These are phyloP conservation scores for Drosophila repleta DNA, from an alignment of 1,140 invertebrate species.

Conservation along the genomic window DNA sequence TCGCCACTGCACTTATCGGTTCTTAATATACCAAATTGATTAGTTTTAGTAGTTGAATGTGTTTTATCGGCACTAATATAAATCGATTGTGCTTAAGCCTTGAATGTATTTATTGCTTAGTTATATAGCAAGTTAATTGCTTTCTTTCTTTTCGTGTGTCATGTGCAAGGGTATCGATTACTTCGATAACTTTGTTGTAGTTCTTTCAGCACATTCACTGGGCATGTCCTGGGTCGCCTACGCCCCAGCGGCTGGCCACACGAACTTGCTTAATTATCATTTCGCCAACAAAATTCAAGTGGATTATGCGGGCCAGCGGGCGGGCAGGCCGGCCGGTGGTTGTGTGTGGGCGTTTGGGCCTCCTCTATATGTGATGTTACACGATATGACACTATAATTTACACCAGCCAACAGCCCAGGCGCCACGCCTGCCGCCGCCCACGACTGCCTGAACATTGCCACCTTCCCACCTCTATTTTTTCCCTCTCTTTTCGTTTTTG, in stretches of 20 bases:
- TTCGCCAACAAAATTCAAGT: conserved; percentile 46
- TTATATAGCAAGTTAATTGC: no score
- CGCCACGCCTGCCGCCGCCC: conserved; percentile 22
- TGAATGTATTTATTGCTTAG: no score
- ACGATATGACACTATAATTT: conserved; percentile 75
- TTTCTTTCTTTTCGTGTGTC: no score
- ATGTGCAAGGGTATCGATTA: no score
- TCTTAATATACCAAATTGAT: no score
- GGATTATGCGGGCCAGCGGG: conserved; percentile 26
- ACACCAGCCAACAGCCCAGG: conserved; percentile 34
- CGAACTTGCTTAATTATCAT: conserved; percentile 51
- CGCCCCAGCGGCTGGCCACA: not conserved
- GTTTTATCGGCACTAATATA: no score
- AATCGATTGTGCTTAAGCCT: no score
- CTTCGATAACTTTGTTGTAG: no score
- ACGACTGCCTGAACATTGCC: not conserved
- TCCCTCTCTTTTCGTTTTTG: not conserved
- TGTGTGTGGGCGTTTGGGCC: not conserved
- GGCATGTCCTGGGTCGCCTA: conserved; percentile 1
- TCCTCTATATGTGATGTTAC: conserved; percentile 38
- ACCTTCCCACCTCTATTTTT: not conserved
- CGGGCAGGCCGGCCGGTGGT: conserved; percentile 3
- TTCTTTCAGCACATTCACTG: not conserved
- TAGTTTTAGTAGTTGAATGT: no score
- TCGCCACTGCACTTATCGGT: no score